Evolutionary conservation across 2,888 invertebrate species (phyloP).

Genomic region (Nyleta sp.): DNA sequence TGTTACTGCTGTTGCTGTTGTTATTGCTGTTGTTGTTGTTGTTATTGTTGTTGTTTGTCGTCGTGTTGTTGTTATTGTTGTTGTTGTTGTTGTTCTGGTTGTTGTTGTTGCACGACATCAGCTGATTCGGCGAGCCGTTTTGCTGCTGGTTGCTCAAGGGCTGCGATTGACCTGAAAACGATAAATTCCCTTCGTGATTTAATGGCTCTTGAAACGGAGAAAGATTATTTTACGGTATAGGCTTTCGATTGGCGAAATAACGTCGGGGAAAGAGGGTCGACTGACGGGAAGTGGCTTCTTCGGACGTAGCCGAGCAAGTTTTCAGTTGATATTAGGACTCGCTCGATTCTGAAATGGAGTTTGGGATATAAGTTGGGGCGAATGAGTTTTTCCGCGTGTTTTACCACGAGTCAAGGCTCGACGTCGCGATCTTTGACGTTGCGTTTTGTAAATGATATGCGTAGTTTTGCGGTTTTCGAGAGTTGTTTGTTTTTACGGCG

Average conservation of each 20-base stretch:
- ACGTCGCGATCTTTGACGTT: background rate
- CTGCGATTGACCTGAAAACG: conserved; percentile 72
- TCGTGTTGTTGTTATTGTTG: conserved; percentile 74
- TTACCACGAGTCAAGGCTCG: background rate
- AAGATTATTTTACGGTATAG: background rate
- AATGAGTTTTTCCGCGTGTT: background rate
- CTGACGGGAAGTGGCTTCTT: background rate
- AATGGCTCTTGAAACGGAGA: background rate
- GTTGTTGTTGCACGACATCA: conserved; percentile 72
- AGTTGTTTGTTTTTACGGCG: background rate
- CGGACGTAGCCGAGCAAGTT: background rate
- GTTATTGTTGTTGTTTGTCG: conserved; percentile 69
- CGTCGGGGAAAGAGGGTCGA: background rate
- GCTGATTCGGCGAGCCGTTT: conserved; percentile 71
- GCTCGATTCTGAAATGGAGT: background rate
- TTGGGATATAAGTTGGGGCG: background rate
- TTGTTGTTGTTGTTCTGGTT: conserved; percentile 73
- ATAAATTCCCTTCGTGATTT: conserved; percentile 4
- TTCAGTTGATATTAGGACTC: conserved; percentile 3
- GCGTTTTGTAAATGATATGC: background rate
- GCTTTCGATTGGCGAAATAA: background rate
- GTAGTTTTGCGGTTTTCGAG: background rate
- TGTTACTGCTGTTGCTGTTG: conserved; percentile 70
- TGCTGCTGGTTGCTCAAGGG: conserved; percentile 68
- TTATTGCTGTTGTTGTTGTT: conserved; percentile 71